These are phyloP conservation scores for Ahaetulla prasina DNA, from an alignment of 2,113 vertebrate species.

Conservation along the genomic window DNA sequence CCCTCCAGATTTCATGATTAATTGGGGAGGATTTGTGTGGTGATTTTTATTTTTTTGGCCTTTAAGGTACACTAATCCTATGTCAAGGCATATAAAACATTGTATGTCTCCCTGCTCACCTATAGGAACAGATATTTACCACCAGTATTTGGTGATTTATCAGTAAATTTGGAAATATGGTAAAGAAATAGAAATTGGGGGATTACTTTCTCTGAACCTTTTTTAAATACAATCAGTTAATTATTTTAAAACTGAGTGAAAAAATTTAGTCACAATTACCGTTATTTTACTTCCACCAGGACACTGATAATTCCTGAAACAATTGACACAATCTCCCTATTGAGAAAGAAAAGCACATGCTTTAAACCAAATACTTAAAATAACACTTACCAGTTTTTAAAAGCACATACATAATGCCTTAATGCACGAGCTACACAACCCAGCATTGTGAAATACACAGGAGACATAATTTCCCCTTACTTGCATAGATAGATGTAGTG, in stretches of 20 bases:
- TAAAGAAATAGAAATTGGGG: background rate
- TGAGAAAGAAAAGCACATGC: constrained; percentile 25
- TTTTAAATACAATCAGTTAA: background rate
- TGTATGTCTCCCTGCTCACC: background rate
- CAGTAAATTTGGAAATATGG: background rate
- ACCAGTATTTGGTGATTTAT: background rate
- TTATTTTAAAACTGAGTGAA: background rate
- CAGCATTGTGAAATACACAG: background rate
- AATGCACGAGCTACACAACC: background rate
- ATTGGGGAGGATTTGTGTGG: background rate
- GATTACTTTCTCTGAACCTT: background rate
- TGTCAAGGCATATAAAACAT: background rate
- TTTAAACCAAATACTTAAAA: constrained; percentile 20
- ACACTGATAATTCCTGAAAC: constrained; percentile 63
- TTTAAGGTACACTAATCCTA: background rate
- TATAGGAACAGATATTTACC: background rate
- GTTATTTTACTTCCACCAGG: constrained; percentile 73
- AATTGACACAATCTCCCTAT: constrained; percentile 78
- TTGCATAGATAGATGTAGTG: background rate
- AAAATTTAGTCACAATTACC: constrained; percentile 64
- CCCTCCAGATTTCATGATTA: background rate
- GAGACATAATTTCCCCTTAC: background rate
- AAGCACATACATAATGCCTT: background rate
- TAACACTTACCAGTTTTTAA: background rate
- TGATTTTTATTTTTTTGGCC: background rate